phyloP scores from a whole-genome alignment of 2,797 vertebrate species.

The Telmatherina bonti region DNA sequence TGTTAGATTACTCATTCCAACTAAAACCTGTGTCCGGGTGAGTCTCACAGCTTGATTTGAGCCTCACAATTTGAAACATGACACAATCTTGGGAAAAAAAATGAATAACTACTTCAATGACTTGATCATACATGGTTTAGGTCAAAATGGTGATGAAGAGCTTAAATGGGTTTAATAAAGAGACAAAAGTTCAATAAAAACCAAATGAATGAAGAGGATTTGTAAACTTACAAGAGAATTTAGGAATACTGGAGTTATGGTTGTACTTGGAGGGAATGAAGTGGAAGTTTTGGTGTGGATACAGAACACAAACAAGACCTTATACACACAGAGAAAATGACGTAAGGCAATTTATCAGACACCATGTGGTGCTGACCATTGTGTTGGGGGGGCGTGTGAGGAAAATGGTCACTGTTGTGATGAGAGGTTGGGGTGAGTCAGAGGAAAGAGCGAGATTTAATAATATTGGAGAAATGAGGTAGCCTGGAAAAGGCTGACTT shows the following conservation, averaged over 20 bases:
- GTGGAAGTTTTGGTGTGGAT: slow-evolving; percentile 35
- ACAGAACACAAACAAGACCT: slow-evolving; percentile 37
- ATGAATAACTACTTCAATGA: too few relatives aligned
- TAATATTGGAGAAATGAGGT: slow-evolving; percentile 76
- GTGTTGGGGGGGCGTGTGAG: slow-evolving; percentile 4
- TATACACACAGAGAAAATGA: slow-evolving; percentile 48
- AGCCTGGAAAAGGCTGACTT: slow-evolving; percentile 69
- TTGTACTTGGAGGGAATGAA: slow-evolving; percentile 33
- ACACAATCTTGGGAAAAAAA: too few relatives aligned
- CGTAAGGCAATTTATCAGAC: slow-evolving; percentile 49
- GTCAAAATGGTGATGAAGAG: slow-evolving; percentile 6
- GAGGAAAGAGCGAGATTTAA: slow-evolving; percentile 75
- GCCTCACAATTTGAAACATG: background rate
- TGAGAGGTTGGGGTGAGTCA: slow-evolving; percentile 72
- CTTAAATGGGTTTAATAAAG: slow-evolving; percentile 2
- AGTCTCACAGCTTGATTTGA: background rate
- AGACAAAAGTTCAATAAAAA: slow-evolving; percentile 8
- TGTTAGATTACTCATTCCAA: too few relatives aligned
- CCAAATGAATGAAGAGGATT: slow-evolving; percentile 24
- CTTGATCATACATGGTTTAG: background rate
- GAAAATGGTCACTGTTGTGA: slow-evolving; percentile 59
- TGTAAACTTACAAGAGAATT: slow-evolving; percentile 18
- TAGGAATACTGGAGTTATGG: slow-evolving; percentile 13
- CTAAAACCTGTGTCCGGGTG: too few relatives aligned
- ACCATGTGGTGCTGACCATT: slow-evolving; percentile 59